Conservation (phyloP, 2,113 vertebrate species). For the Opisthocomus hoazin region DNA sequence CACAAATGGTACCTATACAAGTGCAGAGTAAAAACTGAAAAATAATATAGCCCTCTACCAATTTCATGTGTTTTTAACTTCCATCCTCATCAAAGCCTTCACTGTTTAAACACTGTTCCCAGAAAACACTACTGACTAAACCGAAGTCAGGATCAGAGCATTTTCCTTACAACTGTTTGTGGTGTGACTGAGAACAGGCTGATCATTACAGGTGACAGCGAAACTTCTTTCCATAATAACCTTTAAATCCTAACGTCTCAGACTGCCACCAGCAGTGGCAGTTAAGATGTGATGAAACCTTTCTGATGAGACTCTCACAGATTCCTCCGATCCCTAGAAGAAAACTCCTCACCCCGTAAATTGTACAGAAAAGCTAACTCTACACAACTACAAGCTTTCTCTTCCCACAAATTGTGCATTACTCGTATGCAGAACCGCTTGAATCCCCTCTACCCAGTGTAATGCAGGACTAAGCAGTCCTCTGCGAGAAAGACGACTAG, state of each 20-base stretch:
- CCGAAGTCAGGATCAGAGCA: neutral
- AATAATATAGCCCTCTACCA: neutral
- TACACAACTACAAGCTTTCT: neutral
- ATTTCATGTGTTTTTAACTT: neutral
- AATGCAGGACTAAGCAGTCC: neutral
- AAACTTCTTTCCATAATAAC: slow-evolving; percentile 11
- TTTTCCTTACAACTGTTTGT: neutral
- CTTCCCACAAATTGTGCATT: neutral
- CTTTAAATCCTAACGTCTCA: neutral
- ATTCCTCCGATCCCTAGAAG: neutral
- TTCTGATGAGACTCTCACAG: neutral
- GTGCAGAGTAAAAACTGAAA: neutral
- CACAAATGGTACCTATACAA: neutral
- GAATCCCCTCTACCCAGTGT: neutral
- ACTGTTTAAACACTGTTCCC: neutral
- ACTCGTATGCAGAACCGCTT: neutral
- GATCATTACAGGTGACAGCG: neutral
- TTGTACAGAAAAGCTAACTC: neutral
- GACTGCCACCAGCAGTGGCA: neutral
- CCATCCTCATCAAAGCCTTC: neutral
- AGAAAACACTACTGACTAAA: neutral
- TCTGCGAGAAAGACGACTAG: neutral
- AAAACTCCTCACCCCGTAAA: neutral
- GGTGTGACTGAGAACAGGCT: neutral
- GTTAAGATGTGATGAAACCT: neutral